Percentiles rank a stretch among this genome's conserved stretches.
phyloP scores from a whole-genome alignment of 2,113 vertebrate species.

The Thamnaconus septentrionalis region DNA sequence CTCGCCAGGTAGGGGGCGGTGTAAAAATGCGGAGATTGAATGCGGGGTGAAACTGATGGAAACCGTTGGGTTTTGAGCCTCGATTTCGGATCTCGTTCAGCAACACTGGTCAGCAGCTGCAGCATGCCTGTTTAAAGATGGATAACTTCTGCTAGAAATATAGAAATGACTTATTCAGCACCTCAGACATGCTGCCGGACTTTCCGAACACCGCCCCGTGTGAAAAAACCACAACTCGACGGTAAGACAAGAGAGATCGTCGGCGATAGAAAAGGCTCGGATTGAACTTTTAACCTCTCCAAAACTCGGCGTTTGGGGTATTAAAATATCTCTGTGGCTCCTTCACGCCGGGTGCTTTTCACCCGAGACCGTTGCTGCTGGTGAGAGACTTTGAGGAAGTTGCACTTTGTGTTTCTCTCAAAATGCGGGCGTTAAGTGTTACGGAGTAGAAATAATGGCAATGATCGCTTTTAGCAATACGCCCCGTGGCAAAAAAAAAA shows the following conservation, averaged over 20 bases:
- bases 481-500: not conserved
- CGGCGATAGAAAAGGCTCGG: not conserved
- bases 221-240: not conserved
- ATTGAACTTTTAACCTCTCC: not conserved
- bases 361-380: slow-evolving; percentile 59
- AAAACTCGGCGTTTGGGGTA: not conserved
- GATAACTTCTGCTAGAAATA: not conserved
- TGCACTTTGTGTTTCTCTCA: slow-evolving; percentile 56
- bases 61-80: slow-evolving; percentile 1
- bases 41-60: slow-evolving; percentile 21
- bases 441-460: too few species aligned
- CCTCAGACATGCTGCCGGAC: not conserved
- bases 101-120: slow-evolving; percentile 51
- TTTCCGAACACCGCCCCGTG: not conserved
- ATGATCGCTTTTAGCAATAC: too few species aligned
- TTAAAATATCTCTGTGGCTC: not conserved
- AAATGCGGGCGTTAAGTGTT: slow-evolving; percentile 17
- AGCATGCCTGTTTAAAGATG: slow-evolving; percentile 29
- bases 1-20: not conserved
- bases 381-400: slow-evolving; percentile 49
- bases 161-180: not conserved
- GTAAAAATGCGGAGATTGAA: slow-evolving; percentile 24
- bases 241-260: not conserved
- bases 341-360: slow-evolving; percentile 26
- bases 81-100: slow-evolving; percentile 46